Conservation (phyloP, 2,113 vertebrate genomes). For the Corapipo altera region DNA sequence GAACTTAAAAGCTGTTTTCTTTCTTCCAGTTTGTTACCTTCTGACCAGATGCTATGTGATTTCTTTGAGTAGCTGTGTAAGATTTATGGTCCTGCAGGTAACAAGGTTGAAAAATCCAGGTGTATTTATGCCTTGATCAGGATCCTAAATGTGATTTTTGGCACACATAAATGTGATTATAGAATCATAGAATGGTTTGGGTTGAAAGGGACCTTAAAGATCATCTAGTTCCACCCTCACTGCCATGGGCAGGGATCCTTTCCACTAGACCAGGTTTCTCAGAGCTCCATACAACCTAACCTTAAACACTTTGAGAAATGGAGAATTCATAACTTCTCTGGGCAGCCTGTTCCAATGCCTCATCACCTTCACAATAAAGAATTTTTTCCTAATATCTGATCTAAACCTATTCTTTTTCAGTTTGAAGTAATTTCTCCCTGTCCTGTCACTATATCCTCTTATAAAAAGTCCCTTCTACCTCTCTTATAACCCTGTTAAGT, state of each 20-base stretch:
- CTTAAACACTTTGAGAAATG: not conserved
- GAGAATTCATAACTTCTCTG: not conserved
- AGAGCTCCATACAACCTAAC: not conserved
- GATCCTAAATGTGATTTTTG: not conserved
- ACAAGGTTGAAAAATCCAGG: not conserved
- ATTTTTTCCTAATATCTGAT: not conserved
- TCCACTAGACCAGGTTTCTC: not conserved
- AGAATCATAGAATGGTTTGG: not conserved
- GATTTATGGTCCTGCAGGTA: not conserved
- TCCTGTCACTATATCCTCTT: not conserved
- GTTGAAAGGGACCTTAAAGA: not conserved
- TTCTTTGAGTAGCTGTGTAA: not conserved
- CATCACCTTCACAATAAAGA: not conserved
- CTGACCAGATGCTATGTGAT: not conserved
- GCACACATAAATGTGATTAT: not conserved
- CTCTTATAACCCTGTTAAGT: accelerated
- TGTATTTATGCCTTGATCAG: not conserved
- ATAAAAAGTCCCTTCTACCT: not conserved
- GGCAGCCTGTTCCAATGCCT: not conserved
- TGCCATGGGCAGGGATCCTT: not conserved
- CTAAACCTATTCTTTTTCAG: not conserved
- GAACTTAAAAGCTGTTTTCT: not conserved
- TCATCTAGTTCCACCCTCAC: not conserved
- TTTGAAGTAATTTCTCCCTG: not conserved
- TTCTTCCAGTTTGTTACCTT: not conserved